A percentile compares a stretch with the other conserved stretches of the same genome.
Evolutionary conservation across 2,797 vertebrate species (phyloP).

Genomic region (Pithecia hirsuta): DNA sequence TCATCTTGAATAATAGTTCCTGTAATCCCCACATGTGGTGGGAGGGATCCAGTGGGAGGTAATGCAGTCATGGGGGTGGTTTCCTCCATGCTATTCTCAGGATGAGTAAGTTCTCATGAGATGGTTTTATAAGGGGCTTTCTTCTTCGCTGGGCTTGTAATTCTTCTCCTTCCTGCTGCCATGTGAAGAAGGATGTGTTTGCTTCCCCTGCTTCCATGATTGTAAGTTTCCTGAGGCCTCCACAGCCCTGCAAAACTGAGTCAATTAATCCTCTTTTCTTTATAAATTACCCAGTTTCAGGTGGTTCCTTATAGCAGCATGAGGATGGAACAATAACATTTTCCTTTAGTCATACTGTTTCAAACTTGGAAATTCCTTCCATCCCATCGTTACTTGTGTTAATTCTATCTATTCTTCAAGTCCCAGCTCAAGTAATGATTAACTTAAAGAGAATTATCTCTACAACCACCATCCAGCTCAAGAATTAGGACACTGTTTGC

Average conservation of each 20-base stretch:
- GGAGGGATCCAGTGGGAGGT: background rate
- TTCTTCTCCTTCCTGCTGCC: background rate
- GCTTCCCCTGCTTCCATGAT: background rate
- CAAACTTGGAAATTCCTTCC: background rate
- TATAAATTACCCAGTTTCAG: background rate
- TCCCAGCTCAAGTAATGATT: background rate
- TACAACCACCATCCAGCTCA: background rate
- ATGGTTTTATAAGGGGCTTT: background rate
- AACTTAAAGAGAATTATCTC: background rate
- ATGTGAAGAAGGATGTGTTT: background rate
- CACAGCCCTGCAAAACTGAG: background rate
- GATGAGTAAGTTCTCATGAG: background rate
- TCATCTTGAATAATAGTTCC: background rate
- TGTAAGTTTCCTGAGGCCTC: background rate
- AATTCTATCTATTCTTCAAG: background rate
- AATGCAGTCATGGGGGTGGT: background rate
- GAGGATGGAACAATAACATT: background rate
- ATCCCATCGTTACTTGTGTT: background rate
- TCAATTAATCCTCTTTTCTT: background rate
- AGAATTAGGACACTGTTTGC: background rate
- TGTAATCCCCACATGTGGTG: background rate
- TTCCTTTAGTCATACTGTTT: background rate
- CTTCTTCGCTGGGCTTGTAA: background rate
- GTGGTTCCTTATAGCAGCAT: background rate
- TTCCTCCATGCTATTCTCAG: background rate